Base-by-base conservation (phyloP, 1,140 invertebrate species). In the Argopecten irradians region DNA sequence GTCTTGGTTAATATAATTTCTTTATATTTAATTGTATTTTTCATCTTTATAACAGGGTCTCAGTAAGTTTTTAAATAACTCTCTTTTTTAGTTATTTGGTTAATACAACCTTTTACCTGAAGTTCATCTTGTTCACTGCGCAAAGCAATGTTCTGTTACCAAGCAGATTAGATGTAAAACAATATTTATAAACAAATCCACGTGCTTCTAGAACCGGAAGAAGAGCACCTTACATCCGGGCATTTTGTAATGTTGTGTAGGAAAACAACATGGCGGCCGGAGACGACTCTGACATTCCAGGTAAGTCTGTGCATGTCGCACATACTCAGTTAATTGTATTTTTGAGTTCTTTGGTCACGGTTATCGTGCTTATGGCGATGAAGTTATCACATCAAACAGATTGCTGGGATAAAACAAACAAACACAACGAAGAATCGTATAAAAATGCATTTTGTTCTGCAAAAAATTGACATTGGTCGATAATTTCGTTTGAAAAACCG, bases 191-290 rank as follows among this genome's bases (percentile, higher is more conserved):
- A 90, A 90, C 89, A 90, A 88, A 87, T 34, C 14, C 87, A 90
- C 90, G 82, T 90, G 87, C 71, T 34, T 34, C 28, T 19, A 88
- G 22, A 34, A n/a, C 55, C 90, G 87, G 88, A 90, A 90, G 85
- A 86, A 85, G 36, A 39, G 84, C 8, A 82, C 86, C 33, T 87
- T 88, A 87, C 90, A 93, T 93, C 91, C 93, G 93, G 93, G 93
- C 84, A 91, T 41, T 89, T 91, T 3, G 7, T n/a, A 90, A 93
- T 92, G 93, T 93, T 94, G 92, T 93, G 92, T 93, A 93, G 92
- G 94, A 93, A 92, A 94, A 93, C 92, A 94, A 93, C 90, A 95
- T 95, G 94, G 94, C 94, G 91, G 88, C 94, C 46, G 91, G 92
- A 85, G 94, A 94, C 87, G 94, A 95, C 89, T 93, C 93, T 83